phyloP scores from a whole-genome alignment of 2,113 vertebrate species.

The Hydropotes inermis region DNA sequence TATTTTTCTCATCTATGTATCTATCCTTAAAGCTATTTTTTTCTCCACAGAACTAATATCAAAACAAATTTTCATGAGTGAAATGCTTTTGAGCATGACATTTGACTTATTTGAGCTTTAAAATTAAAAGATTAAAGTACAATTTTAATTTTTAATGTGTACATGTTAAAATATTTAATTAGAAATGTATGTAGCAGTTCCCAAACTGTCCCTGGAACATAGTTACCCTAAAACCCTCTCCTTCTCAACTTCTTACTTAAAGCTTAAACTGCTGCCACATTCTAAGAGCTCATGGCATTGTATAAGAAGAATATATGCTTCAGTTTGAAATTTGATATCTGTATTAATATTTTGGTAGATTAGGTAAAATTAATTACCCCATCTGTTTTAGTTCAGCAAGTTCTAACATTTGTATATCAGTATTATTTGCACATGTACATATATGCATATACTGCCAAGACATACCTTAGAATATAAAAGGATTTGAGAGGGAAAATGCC shows the following conservation, averaged over 20 bases:
- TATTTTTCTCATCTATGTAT: not conserved
- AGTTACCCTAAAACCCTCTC: not conserved
- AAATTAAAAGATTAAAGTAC: not conserved
- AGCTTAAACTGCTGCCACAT: not conserved
- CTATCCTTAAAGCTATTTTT: not conserved
- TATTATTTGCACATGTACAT: not conserved
- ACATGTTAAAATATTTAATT: not conserved
- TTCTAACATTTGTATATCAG: not conserved
- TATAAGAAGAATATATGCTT: not conserved
- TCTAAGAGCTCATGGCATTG: not conserved
- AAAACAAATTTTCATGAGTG: not conserved
- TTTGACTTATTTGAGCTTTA: not conserved
- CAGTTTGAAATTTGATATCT: not conserved
- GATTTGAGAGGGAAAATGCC: not conserved
- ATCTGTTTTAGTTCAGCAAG: not conserved
- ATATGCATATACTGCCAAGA: not conserved
- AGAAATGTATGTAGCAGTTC: not conserved
- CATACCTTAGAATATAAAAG: not conserved
- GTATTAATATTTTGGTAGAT: not conserved
- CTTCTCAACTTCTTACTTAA: not conserved
- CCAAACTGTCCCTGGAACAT: not conserved
- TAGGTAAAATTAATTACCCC: not conserved
- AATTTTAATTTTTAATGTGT: not conserved
- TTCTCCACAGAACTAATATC: not conserved
- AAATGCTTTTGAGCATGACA: not conserved